Evolutionary conservation across 2,797 vertebrate species (phyloP), one percentile per base, ranked within the genome.

Genomic region (Clarias laeviceps): DNA sequence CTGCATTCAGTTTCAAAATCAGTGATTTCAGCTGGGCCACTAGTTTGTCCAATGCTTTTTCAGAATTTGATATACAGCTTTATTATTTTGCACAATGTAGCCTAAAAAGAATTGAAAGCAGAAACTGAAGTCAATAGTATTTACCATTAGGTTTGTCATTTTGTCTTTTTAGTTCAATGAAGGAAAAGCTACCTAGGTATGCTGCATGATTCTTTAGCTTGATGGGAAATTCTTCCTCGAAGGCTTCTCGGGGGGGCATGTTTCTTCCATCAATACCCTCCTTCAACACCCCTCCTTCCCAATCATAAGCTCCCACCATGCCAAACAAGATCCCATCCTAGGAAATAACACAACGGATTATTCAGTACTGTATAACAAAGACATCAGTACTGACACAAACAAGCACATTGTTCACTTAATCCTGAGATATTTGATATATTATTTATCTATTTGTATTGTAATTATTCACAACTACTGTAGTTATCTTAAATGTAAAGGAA

Each of bases 271-370:
- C 89, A 20, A 7, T 79, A 27, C 96, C 93, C 88, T 97, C 94
- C 91, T 97, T 97, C 87, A 99, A 86, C 80, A 99, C 96, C 0
- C 96, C 96, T 0, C 98, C 98, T 0, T 97, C 96, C 98, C 98
- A 99, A 93, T 97, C 97, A 0, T 99, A 98, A 45, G 98, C 98
- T 1, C 98, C 98, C 18, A 99, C 98, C 89, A 94, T 97, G 37
- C 98, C 98, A 22, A 99, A 98, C 87, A 99, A 93, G 87, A 99
- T 96, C 24, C 97, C 97, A 1, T 98, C 97, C 98, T 99, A 89
- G 24, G 50, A 74, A 69, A 85, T 0, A 54, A 32, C 8, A 22
- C n/a, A 29, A 29, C 14, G 4, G 11, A 65, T 29, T 65, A 80
- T 65, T n/a, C 37, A 50, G 17, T 66, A 27, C 45, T 22, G 40